Evolutionary conservation across 2,888 invertebrate genomes (phyloP), one percentile per base, ranked within the genome.

Genomic region (Gastrophysa polygoni): DNA sequence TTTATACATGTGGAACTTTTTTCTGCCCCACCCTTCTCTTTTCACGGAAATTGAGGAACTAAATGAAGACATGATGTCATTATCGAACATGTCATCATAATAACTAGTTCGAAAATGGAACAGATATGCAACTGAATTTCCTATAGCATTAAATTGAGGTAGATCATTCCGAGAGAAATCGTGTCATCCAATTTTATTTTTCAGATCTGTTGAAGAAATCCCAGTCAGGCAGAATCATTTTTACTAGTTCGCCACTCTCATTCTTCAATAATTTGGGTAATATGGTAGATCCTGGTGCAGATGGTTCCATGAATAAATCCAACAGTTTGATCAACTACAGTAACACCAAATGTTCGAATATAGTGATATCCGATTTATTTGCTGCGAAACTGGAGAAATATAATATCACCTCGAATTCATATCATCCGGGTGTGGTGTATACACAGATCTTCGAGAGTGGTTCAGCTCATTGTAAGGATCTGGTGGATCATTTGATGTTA

Each of bases 161-260:
- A n/a, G n/a, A n/a, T n/a, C n/a, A n/a, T n/a, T n/a, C n/a, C n/a
- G n/a, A n/a, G n/a, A n/a, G n/a, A n/a, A n/a, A n/a, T n/a, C n/a
- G n/a, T n/a, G n/a, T n/a, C n/a, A n/a, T n/a, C 16, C 20, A 11
- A 17, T 24, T 59, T 47, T 46, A 29, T 43, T 48, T 66, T 68
- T 44, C 47, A 65, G 70, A 64, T 64, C 47, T 69, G 4, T 11
- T 70, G 43, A 66, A 69, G 46, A 64, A 64, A 49, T 63, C 68
- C 1, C 10, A 55, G 17, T 21, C 61, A 7, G 66, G 68, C 11
- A 48, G 70, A 44, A 38, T 70, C 34, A 63, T 70, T 16, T 70
- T 67, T 43, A 63, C 70, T 1, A 58, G 60, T 32, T 70, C 70
- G 0, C 20, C 16, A 34, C n/a, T 63, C 7, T 16, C 64, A 14